Evolutionary conservation across 1,140 invertebrate species (phyloP), one percentile per base, ranked within the genome.

Genomic region (Vollenhovia emeryi): DNA sequence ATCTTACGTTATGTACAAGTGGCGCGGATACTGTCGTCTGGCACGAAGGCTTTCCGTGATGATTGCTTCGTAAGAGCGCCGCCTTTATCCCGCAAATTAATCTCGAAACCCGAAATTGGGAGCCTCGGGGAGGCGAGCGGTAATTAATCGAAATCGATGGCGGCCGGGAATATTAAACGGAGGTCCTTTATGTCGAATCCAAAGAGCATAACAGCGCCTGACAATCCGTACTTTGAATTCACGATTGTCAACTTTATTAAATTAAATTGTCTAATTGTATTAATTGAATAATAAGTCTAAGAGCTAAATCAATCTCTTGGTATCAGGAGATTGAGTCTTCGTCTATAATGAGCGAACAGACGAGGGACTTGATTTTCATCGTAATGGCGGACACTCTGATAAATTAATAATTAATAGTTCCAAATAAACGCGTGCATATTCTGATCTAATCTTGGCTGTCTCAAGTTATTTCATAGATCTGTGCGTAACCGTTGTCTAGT

Each of bases 31-130:
- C 74, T 90, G 89, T 88, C 89, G 86, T 59, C 55, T 69, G 59
- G 30, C 89, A 90, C 89, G 89, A 90, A 90, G 74, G 83, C 86
- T 90, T 60, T 88, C 69, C 88, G 78, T 79, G 83, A 90, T 87
- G 88, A 90, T 90, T 90, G 66, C 60, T 87, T 87, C 86, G 83
- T 66, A 82, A 78, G 88, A 87, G 55, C 8, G 11, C 64, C 76
- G 11, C 8, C 13, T 79, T 89, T 64, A 59, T 62, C 48, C 21
- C 33, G 27, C 45, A 33, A 9, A n/a, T 89, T 85, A 73, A 89
- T 89, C 50, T 36, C 64, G 9, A 52, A 60, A 50, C n/a, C 27
- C 55, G 27, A 84, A 87, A 87, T 80, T 55, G 21, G 8, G 4
- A 57, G 21, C 76, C 33, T 86, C n/a, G 24, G n/a, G n/a, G 3